A percentile compares a stretch with the other conserved stretches of the same genome.
phyloP scores from a whole-genome alignment of 2,888 invertebrate species.

The Tolmerus cingulatus region DNA sequence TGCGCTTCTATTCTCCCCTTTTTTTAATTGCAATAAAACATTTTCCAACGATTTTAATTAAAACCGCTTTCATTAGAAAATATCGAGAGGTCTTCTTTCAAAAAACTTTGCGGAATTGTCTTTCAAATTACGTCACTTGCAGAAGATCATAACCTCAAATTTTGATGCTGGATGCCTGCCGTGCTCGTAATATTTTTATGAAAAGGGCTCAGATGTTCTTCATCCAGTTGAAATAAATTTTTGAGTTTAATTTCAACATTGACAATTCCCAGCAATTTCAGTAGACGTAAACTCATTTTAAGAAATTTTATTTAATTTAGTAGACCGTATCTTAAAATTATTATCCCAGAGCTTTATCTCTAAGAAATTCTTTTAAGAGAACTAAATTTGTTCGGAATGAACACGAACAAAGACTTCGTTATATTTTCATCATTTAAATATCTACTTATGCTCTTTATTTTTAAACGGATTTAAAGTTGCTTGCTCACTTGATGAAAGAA shows the following conservation, averaged over 20 bases:
- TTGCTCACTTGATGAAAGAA: too few species aligned
- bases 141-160: background rate
- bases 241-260: background rate
- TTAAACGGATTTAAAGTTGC: too few species aligned
- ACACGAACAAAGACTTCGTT: background rate
- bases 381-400: background rate
- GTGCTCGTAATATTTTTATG: background rate
- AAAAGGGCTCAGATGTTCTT: background rate
- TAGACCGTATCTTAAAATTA: background rate
- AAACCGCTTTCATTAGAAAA: background rate
- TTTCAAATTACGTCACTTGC: background rate
- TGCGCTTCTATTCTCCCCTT: background rate
- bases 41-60: background rate
- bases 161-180: background rate
- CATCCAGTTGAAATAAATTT: background rate
- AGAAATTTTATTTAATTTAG: background rate
- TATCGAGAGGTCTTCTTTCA: background rate
- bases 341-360: background rate
- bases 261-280: background rate
- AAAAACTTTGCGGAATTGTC: background rate
- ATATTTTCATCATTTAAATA: too few species aligned
- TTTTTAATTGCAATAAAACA: background rate
- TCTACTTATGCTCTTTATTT: too few species aligned
- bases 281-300: background rate
- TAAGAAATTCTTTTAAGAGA: background rate